Conservation (phyloP, 2,113 vertebrate species). For the Pampusana beccarii region DNA sequence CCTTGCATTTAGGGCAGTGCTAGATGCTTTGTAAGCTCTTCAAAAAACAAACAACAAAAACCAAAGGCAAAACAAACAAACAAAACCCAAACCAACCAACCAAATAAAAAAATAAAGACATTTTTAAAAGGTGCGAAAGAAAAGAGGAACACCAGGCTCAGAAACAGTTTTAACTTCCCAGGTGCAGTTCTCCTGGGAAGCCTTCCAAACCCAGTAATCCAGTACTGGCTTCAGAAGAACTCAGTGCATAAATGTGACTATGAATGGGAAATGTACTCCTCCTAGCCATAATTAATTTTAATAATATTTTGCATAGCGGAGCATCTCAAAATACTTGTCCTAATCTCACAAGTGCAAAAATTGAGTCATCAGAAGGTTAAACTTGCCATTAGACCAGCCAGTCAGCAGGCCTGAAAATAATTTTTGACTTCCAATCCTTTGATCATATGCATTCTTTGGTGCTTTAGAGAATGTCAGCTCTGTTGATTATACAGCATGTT, state of each 20-base stretch:
- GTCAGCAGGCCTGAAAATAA: not conserved
- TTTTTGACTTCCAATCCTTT: not conserved
- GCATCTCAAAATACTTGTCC: not conserved
- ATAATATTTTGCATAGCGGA: not conserved
- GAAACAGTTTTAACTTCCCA: conserved; percentile 43
- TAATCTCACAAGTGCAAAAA: not conserved
- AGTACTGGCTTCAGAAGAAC: conserved; percentile 24
- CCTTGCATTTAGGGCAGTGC: not conserved
- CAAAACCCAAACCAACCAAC: no score
- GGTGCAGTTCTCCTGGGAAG: conserved; percentile 26
- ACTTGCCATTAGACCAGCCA: not conserved
- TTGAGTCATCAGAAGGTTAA: not conserved
- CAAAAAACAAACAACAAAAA: not conserved
- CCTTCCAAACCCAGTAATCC: conserved; percentile 24
- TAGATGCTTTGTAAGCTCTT: not conserved
- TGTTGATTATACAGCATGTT: not conserved
- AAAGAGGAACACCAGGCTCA: not conserved
- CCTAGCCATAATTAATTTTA: conserved; percentile 1
- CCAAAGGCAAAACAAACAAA: no score
- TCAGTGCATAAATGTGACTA: not conserved
- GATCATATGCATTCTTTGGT: not conserved
- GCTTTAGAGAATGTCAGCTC: not conserved
- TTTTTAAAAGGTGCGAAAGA: not conserved
- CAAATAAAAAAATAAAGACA: not conserved
- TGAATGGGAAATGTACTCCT: not conserved